Base-by-base conservation (phyloP, 2,888 invertebrate species). In the Netelia virgata region DNA sequence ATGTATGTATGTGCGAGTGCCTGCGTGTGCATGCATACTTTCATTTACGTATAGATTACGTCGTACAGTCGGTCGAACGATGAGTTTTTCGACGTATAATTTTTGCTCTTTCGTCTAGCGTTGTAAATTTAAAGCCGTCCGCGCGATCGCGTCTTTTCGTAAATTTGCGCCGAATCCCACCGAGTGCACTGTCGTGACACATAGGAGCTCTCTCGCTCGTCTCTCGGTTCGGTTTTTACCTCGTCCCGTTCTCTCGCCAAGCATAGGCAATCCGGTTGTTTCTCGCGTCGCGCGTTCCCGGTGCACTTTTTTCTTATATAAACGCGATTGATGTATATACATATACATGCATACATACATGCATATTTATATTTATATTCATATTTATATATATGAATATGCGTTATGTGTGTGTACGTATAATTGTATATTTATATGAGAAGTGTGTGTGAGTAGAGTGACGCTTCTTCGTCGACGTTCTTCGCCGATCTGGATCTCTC, bases 121-220 rank as follows among this genome's bases (percentile, higher is more conserved):
- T 57, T 59, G 28, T 47, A 18, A 68, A 77, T 57, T 41, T 16
- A 53, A 43, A 23, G 75, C 41, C 53, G 16, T 57, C 43, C 66
- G 57, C 59, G 50, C 57, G 47, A 68, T 77, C 77, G 68, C 77
- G 68, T 68, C 47, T 59, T 77, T 77, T 69, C 77, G 77, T 16
- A 59, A 68, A 28, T 50, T 47, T 59, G 10, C 59, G 57, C 77
- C 76, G 76, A 76, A 57, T 47, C 57, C 68, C 43, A 68, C 76
- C 76, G 77, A 77, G 77, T 75, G 75, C 16, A 66, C 64, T 75
- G 64, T 63, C 55, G 55, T 59, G 18, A 41, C 47, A 47, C 10
- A 47, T 43, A 75, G 53, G 53, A 50, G n/a, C 55, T 36, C 20
- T 55, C 23, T 20, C 20, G 18, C 64, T 23, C 20, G n/a, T 16